Percentiles rank a stretch among this genome's conserved stretches.
phyloP scores from a whole-genome alignment of 2,113 vertebrate genomes.

The Conger conger region DNA sequence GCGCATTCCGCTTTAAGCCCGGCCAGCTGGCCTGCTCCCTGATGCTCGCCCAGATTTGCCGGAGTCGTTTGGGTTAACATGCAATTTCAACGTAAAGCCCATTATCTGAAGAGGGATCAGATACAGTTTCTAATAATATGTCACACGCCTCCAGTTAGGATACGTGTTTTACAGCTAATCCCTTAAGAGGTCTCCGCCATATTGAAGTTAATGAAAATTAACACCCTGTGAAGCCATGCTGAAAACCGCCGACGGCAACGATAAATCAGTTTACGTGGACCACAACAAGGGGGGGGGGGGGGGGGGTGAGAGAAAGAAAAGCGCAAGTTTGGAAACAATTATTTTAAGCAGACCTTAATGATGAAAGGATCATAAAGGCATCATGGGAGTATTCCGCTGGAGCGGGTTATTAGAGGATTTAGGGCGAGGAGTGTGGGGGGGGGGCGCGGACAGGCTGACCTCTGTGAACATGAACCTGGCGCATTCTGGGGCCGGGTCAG shows the following conservation, averaged over 20 bases:
- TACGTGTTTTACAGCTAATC: slow-evolving; percentile 73
- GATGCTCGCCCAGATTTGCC: slow-evolving; percentile 59
- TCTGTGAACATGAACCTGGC: slow-evolving; percentile 58
- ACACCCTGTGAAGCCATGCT: slow-evolving; percentile 62
- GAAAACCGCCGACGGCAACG: slow-evolving; percentile 50
- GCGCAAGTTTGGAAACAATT: slow-evolving; percentile 70
- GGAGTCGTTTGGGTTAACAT: slow-evolving; percentile 72
- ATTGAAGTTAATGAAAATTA: slow-evolving; percentile 79
- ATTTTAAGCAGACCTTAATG: slow-evolving; percentile 70
- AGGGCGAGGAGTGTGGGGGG: slow-evolving; percentile 58
- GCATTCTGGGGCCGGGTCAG: slow-evolving; percentile 58
- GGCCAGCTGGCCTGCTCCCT: neutral
- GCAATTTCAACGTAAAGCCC: slow-evolving; percentile 70
- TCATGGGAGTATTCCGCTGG: slow-evolving; percentile 56
- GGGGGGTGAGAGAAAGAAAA: slow-evolving; percentile 21
- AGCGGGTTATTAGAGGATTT: slow-evolving; percentile 67
- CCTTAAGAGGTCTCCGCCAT: slow-evolving; percentile 71
- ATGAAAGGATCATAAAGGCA: slow-evolving; percentile 54
- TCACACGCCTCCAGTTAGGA: slow-evolving; percentile 63
- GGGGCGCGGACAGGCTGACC: slow-evolving; percentile 54
- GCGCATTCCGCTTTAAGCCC: neutral
- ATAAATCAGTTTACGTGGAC: slow-evolving; percentile 54
- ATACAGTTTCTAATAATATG: slow-evolving; percentile 71
- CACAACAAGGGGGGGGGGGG: slow-evolving; percentile 36
- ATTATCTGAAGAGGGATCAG: slow-evolving; percentile 70